These are phyloP conservation scores for Sycophila sp. DNA, from an alignment of 1,140 invertebrate genomes.

Conservation along the genomic window DNA sequence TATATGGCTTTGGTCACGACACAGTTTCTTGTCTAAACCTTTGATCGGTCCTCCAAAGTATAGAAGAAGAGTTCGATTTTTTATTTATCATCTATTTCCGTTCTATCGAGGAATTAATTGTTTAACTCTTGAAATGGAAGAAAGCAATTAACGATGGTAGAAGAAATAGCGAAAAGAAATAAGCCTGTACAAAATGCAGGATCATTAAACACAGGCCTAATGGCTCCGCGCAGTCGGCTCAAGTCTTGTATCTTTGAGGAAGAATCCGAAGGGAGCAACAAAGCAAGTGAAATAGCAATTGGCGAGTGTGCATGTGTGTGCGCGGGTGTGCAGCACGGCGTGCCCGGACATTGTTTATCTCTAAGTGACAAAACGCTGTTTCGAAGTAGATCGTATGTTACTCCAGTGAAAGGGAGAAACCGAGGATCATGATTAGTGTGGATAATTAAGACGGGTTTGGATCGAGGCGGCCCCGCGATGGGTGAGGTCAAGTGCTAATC, in stretches of 20 bases:
- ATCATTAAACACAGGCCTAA: constrained; percentile 29
- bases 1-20: constrained; percentile 52
- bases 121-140: background rate
- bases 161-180: too few relatives aligned
- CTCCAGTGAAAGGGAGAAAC: background rate
- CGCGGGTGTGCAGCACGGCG: too few relatives aligned
- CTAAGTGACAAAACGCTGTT: constrained; percentile 37
- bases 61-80: too few relatives aligned
- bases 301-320: constrained; percentile 8
- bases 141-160: background rate
- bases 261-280: constrained; percentile 22
- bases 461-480: background rate
- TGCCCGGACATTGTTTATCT: constrained; percentile 37
- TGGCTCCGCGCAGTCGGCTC: background rate
- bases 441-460: constrained; percentile 33
- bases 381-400: constrained; percentile 6
- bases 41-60: constrained; percentile 14
- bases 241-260: constrained; percentile 30
- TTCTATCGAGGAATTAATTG: too few relatives aligned
- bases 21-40: background rate
- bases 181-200: constrained; percentile 20
- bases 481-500: constrained; percentile 36
- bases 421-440: constrained; percentile 19
- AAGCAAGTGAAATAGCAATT: background rate
- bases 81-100: too few relatives aligned